These are phyloP conservation scores for Meloidogyne floridensis DNA, from an alignment of 1,140 invertebrate genomes.

Conservation along the genomic window DNA sequence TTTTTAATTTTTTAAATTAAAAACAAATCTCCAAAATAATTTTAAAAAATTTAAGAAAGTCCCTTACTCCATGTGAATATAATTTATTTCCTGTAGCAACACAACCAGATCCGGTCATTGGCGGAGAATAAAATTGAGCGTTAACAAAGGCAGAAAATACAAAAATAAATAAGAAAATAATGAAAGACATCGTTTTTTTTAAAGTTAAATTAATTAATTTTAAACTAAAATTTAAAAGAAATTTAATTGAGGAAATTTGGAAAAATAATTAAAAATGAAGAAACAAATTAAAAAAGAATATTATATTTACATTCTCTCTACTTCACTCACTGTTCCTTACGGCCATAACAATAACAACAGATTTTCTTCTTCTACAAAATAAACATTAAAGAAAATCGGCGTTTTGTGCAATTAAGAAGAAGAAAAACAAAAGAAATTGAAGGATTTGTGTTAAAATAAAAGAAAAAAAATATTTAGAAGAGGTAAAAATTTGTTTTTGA, in stretches of 20 bases:
- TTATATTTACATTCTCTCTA: not conserved
- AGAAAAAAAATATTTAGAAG: not conserved
- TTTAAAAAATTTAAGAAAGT: not conserved
- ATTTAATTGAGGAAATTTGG: not conserved
- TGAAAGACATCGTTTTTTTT: not conserved
- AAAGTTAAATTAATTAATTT: not conserved
- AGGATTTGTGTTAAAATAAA: not conserved
- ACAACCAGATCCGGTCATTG: conserved; percentile 39
- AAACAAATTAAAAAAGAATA: not conserved
- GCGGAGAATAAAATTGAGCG: conserved; percentile 36
- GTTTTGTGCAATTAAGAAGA: not conserved
- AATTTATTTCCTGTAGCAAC: conserved; percentile 40
- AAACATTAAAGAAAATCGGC: conserved; percentile 9
- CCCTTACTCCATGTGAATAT: conserved; percentile 36
- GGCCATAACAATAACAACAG: not conserved
- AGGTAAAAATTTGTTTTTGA: not conserved
- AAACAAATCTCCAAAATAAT: not conserved
- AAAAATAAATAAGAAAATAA: conserved; percentile 17
- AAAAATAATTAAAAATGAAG: not conserved
- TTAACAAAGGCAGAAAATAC: not conserved
- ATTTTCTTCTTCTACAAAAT: not conserved
- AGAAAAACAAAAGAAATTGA: not conserved
- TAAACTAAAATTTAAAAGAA: not conserved
- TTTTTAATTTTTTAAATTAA: not conserved
- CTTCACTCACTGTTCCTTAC: not conserved